These are phyloP conservation scores for Leptinotarsa rubiginosa DNA, from an alignment of 2,888 invertebrate species.

Conservation along the genomic window DNA sequence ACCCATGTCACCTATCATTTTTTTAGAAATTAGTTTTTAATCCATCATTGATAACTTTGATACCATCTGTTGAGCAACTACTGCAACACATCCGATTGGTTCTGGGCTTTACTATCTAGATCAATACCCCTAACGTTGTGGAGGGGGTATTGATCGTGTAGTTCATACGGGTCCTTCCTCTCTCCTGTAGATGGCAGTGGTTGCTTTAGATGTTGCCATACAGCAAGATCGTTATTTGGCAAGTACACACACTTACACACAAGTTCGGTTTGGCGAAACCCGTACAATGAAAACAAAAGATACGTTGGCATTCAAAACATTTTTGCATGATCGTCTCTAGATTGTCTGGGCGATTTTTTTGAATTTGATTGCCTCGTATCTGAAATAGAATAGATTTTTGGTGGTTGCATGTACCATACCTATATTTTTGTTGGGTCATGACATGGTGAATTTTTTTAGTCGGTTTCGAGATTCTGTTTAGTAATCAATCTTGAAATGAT, in stretches of 20 bases:
- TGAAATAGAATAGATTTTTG: slow-evolving; percentile 44
- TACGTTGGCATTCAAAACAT: slow-evolving; percentile 40
- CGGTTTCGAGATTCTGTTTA: too few species aligned
- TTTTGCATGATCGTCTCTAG: slow-evolving; percentile 33
- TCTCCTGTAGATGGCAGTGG: slow-evolving; percentile 43
- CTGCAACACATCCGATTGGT: slow-evolving; percentile 34
- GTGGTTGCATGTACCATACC: slow-evolving; percentile 50
- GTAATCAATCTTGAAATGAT: too few species aligned
- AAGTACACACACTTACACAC: slow-evolving; percentile 37
- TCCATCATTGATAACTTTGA: slow-evolving; percentile 24
- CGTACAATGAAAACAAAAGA: slow-evolving; percentile 24
- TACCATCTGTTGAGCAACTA: slow-evolving; percentile 41
- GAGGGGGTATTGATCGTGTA: slow-evolving; percentile 37
- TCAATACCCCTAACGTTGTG: slow-evolving; percentile 15
- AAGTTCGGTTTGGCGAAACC: slow-evolving; percentile 19
- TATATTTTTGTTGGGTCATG: slow-evolving; percentile 43
- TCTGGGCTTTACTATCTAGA: slow-evolving; percentile 25
- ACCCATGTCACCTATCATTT: slow-evolving; percentile 28
- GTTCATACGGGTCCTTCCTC: slow-evolving; percentile 24
- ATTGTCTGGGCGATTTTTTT: slow-evolving; percentile 22
- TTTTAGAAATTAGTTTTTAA: slow-evolving; percentile 34
- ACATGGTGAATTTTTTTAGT: slow-evolving; percentile 29
- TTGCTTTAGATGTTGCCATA: slow-evolving; percentile 38
- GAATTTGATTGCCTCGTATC: slow-evolving; percentile 43
- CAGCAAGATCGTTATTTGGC: slow-evolving; percentile 44